phyloP scores from a whole-genome alignment of 2,888 invertebrate species.

The Drosophila subsilvestris region DNA sequence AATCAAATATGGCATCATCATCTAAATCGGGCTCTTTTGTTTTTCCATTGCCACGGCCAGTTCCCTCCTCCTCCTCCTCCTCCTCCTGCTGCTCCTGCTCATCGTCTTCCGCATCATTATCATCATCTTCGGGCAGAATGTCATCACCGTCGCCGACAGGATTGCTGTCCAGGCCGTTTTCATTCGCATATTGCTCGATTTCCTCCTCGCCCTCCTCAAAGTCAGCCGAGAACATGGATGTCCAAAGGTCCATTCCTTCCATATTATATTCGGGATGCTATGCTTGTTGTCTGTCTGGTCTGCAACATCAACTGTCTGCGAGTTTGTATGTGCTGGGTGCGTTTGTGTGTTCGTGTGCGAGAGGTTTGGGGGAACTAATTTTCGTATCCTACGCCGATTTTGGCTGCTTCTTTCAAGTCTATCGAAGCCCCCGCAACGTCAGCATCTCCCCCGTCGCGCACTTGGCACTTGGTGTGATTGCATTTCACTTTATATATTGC shows the following conservation, averaged over 20 bases:
- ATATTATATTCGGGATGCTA: conserved; percentile 53
- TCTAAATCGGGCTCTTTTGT: conserved; percentile 59
- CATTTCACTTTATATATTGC: conserved; percentile 35
- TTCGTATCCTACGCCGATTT: conserved; percentile 57
- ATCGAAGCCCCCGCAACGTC: conserved; percentile 7
- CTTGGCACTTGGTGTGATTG: conserved; percentile 26
- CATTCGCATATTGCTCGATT: conserved; percentile 35
- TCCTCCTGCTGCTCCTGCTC: conserved; percentile 44
- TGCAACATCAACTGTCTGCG: conserved; percentile 2
- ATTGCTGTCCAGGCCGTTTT: conserved; percentile 22
- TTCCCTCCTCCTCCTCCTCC: conserved; percentile 17
- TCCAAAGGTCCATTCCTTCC: conserved; percentile 81
- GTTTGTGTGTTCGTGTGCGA: conserved; percentile 27
- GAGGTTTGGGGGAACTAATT: conserved; percentile 65
- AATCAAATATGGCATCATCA: conserved; percentile 79
- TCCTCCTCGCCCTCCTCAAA: conserved; percentile 60
- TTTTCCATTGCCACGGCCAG: conserved; percentile 13
- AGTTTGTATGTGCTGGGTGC: conserved; percentile 26
- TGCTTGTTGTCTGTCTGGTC: neutral
- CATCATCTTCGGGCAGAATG: conserved; percentile 50
- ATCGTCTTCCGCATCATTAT: conserved; percentile 28
- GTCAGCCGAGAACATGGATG: conserved; percentile 78
- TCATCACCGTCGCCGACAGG: conserved; percentile 48
- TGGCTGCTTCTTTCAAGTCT: conserved; percentile 7
- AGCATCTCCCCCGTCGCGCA: conserved; percentile 14